phyloP scores from a whole-genome alignment of 2,113 vertebrate species.

The Emydocephalus ijimae region DNA sequence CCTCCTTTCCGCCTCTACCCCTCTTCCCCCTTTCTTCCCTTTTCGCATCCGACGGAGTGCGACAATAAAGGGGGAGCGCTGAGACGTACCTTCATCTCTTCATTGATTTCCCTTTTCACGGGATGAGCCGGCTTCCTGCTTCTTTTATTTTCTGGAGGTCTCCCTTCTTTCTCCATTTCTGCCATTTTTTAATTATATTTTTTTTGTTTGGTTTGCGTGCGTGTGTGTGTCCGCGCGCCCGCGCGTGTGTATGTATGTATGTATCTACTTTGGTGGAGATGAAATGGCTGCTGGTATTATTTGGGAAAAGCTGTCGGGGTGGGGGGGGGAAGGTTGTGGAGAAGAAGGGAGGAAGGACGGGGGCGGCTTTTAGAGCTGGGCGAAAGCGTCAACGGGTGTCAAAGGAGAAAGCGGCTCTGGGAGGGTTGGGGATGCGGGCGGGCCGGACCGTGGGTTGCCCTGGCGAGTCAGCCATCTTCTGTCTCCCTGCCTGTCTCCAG shows the following conservation, averaged over 20 bases:
- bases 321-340: constrained; percentile 38
- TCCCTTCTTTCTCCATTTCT: constrained; percentile 99
- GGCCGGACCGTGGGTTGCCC: constrained; percentile 49
- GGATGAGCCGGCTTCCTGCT: constrained; percentile 96
- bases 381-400: constrained; percentile 50
- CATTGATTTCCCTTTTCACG: constrained; percentile 95
- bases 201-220: neutral
- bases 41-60: neutral
- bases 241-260: no score
- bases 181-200: constrained; percentile 81
- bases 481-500: constrained; percentile 69
- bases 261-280: constrained; percentile 74
- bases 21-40: constrained; percentile 33
- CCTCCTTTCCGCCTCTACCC: neutral
- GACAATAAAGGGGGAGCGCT: constrained; percentile 13
- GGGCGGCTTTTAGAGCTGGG: constrained; percentile 25
- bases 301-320: constrained; percentile 41
- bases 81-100: constrained; percentile 96
- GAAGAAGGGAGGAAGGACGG: constrained; percentile 40
- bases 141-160: constrained; percentile 98
- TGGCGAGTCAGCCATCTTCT: constrained; percentile 88
- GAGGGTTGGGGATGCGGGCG: constrained; percentile 61
- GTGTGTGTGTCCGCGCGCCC: no score
- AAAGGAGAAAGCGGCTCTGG: constrained; percentile 25
- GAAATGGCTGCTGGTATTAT: constrained; percentile 78